Evolutionary conservation across 2,888 invertebrate genomes (phyloP).

Genomic region (Pandemis corylana): DNA sequence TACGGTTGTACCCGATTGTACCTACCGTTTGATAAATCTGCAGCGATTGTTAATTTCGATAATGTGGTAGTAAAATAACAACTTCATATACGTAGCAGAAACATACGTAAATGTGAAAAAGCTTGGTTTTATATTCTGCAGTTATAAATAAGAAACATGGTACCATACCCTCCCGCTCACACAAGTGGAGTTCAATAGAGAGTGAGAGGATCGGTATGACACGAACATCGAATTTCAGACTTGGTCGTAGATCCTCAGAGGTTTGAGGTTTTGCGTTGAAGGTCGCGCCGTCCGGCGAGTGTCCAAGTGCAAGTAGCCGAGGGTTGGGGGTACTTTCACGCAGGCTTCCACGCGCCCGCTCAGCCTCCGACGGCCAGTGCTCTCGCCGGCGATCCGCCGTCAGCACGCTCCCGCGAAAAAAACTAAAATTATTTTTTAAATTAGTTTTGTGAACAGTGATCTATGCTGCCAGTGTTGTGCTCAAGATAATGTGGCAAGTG

Average conservation of each 20-base stretch:
- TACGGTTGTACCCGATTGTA: too few relatives aligned
- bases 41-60: too few relatives aligned
- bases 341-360: conserved; percentile 64
- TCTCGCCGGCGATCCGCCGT: conserved; percentile 61
- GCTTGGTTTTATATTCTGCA: too few relatives aligned
- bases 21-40: too few relatives aligned
- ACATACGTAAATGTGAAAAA: too few relatives aligned
- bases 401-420: conserved; percentile 57
- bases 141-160: too few relatives aligned
- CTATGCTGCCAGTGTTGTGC: conserved; percentile 62
- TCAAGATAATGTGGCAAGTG: conserved; percentile 37
- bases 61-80: too few relatives aligned
- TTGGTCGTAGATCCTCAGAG: too few relatives aligned
- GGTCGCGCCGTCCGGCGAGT: conserved; percentile 13
- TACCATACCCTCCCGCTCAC: too few relatives aligned
- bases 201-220: too few relatives aligned
- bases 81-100: too few relatives aligned
- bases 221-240: neutral
- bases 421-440: neutral
- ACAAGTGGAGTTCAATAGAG: too few relatives aligned
- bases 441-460: conserved; percentile 51
- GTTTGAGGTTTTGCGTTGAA: conserved; percentile 11
- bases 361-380: conserved; percentile 60
- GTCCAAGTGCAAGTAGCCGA: conserved; percentile 16
- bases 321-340: conserved; percentile 46